These are phyloP conservation scores for Drosophila insularis DNA, from an alignment of 1,140 invertebrate species.

Conservation along the genomic window DNA sequence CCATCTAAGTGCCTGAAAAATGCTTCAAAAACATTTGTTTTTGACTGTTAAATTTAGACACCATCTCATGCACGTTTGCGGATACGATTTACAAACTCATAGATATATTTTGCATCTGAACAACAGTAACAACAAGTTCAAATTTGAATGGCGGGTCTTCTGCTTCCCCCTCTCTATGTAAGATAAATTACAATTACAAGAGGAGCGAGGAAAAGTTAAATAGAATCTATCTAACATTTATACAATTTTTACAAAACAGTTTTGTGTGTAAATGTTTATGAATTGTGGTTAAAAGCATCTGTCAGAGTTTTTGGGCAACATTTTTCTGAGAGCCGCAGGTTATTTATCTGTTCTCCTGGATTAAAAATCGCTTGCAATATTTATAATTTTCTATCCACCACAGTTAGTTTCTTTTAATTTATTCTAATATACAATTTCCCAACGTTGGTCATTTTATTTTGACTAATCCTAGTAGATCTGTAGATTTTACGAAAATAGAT, in stretches of 20 bases:
- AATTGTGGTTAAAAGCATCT: conserved; percentile 57
- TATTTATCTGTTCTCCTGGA: conserved; percentile 17
- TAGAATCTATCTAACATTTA: conserved; percentile 54
- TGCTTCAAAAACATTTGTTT: conserved; percentile 55
- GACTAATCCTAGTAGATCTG: no score
- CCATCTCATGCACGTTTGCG: conserved; percentile 28
- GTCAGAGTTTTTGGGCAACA: conserved; percentile 44
- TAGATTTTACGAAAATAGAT: no score
- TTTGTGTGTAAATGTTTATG: conserved; percentile 60
- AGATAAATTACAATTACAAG: conserved; percentile 5
- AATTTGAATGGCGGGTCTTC: conserved; percentile 33
- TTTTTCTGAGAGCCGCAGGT: conserved; percentile 43
- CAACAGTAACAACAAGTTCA: conserved; percentile 23
- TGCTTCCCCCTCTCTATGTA: background rate
- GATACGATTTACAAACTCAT: conserved; percentile 34
- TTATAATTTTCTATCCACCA: conserved; percentile 31
- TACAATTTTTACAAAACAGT: conserved; percentile 25
- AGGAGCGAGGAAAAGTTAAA: conserved; percentile 48
- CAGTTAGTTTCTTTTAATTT: no score
- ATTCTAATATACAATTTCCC: no score
- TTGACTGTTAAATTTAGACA: conserved; percentile 66
- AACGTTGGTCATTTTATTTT: no score
- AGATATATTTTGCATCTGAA: conserved; percentile 19
- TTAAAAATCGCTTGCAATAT: conserved; percentile 27
- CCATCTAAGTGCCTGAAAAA: conserved; percentile 26